These are phyloP conservation scores for Sciurus vulgaris DNA, from an alignment of 2,797 vertebrate genomes.

Conservation along the genomic window DNA sequence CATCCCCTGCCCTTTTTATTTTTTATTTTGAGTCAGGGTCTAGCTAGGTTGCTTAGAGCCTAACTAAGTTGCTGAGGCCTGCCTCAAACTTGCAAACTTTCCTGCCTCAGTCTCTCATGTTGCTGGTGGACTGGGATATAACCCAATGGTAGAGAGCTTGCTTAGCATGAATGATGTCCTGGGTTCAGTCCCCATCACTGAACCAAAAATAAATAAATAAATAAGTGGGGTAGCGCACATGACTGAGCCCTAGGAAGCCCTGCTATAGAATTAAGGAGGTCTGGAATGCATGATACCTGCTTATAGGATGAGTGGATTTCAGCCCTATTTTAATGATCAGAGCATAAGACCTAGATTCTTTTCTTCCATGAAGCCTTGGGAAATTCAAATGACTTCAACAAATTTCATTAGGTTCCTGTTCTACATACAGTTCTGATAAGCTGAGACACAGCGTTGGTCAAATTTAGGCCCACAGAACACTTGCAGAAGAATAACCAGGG, in stretches of 20 bases:
- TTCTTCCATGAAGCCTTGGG: neutral
- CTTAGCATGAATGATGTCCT: no score
- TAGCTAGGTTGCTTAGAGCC: no score
- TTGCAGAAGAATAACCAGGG: neutral
- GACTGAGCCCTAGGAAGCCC: neutral
- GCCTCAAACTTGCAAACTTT: no score
- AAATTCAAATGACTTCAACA: conserved; percentile 6
- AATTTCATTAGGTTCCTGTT: neutral
- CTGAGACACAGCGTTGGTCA: neutral
- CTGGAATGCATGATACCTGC: neutral
- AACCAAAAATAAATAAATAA: no score
- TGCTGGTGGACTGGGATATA: neutral
- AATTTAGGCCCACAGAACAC: neutral
- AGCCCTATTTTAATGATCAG: neutral
- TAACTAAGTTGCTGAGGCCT: no score
- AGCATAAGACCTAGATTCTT: neutral
- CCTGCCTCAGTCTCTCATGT: no score
- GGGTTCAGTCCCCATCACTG: no score
- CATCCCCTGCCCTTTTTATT: no score
- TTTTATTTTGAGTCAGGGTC: no score
- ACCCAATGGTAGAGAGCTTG: neutral
- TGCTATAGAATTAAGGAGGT: neutral
- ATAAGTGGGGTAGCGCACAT: no score
- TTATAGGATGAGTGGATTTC: neutral
- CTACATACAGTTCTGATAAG: neutral